Evolutionary conservation across 2,797 vertebrate genomes (phyloP).

Genomic region (Pteronotus mesoamericanus): DNA sequence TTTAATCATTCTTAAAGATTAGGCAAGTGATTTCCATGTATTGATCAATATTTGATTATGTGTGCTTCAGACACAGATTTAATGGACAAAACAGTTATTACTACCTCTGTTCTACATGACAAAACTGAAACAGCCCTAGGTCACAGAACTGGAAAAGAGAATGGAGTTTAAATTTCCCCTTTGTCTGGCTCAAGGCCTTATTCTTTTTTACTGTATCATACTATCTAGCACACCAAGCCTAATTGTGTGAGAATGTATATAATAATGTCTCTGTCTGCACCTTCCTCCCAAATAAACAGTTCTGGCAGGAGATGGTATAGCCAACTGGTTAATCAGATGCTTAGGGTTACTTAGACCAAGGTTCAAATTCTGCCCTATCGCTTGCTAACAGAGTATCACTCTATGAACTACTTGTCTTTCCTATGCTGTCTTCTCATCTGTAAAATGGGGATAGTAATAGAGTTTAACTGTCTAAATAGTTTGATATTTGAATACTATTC

Average conservation of each 20-base stretch:
- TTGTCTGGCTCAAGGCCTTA: background rate
- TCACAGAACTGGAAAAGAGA: background rate
- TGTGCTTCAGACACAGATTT: background rate
- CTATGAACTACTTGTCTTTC: background rate
- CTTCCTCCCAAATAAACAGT: conserved; percentile 12
- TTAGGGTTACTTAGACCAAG: background rate
- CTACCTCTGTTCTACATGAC: background rate
- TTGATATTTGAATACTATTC: background rate
- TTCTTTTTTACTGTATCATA: background rate
- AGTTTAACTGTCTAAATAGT: background rate
- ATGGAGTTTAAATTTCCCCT: background rate
- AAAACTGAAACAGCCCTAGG: background rate
- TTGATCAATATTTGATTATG: background rate
- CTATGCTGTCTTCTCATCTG: background rate
- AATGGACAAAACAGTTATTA: background rate
- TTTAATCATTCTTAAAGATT: conserved; percentile 21
- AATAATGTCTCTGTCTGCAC: background rate
- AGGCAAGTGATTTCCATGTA: background rate
- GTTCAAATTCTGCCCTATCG: conserved; percentile 1
- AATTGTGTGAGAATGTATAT: background rate
- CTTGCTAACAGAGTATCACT: background rate
- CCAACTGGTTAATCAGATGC: background rate
- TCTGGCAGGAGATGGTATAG: background rate
- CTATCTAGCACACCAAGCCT: background rate
- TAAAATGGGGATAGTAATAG: background rate